Evolutionary conservation across 2,888 invertebrate genomes (phyloP).

Genomic region (Drosophila hamatofila): DNA sequence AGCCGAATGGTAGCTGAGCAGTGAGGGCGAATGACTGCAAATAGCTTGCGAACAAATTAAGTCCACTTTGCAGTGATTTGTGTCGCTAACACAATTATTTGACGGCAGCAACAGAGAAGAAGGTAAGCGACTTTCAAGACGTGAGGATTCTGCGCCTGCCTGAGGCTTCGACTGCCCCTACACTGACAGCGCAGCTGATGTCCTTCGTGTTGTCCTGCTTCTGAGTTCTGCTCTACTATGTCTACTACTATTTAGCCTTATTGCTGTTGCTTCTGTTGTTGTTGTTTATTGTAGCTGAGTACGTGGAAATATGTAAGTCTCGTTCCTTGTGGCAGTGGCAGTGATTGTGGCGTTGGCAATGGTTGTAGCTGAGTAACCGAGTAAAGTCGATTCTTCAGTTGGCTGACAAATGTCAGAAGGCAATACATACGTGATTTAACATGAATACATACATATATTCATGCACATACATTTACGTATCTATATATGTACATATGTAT

Average conservation of each 20-base stretch:
- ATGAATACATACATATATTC: no score
- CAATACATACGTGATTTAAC: no score
- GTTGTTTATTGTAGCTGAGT: neutral
- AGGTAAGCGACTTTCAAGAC: neutral
- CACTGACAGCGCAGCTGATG: neutral
- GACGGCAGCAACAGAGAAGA: slow-evolving; percentile 16
- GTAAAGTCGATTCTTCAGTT: slow-evolving; percentile 15
- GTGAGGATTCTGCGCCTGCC: slow-evolving; percentile 5
- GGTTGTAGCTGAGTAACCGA: neutral
- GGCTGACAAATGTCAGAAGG: slow-evolving; percentile 28
- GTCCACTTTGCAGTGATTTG: slow-evolving; percentile 69
- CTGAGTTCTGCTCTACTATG: neutral
- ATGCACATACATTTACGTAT: no score
- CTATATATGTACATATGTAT: no score
- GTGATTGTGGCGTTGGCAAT: neutral
- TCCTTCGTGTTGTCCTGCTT: neutral
- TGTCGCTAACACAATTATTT: slow-evolving; percentile 73
- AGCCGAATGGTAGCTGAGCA: neutral
- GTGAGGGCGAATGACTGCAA: slow-evolving; percentile 29
- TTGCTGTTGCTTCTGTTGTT: neutral
- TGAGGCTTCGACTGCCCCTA: slow-evolving; percentile 2
- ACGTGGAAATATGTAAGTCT: slow-evolving; percentile 15
- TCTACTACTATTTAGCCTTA: neutral
- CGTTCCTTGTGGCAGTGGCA: slow-evolving; percentile 2
- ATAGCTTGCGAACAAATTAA: slow-evolving; percentile 63